Evolutionary conservation across 2,113 vertebrate species (phyloP), one percentile per base, ranked within the genome.

Genomic region (Cryptomyrus ogoouensis): DNA sequence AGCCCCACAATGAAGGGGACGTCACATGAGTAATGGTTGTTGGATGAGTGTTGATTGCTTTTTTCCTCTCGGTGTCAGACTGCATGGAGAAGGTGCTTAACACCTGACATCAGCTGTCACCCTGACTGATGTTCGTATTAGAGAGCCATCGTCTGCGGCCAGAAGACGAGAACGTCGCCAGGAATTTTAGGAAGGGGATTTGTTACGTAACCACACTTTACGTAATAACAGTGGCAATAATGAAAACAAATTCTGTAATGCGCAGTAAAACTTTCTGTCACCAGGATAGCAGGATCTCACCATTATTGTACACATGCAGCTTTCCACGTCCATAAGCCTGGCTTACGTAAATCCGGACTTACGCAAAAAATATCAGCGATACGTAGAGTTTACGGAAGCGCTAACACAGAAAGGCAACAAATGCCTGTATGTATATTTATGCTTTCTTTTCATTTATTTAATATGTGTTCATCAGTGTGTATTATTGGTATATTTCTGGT

Each of bases 121-220:
- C 58, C 42, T 62, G 53, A 88, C 39, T 88, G 87, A 88, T 88
- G 53, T 44, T 8, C 87, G 42, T 42, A 88, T 88, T 88, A 88
- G 4, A 21, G 53, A 88, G 39, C 35, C 24, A 44, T 62, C 3
- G 17, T 44, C 52, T 62, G 35, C 50, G 53, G 31, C 7, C 58
- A 35, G 9, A 88, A 62, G 52, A 44, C 12, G 35, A 88, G n/a
- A 39, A 77, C 5, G 15, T 39, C 31, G n/a, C 1, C 70, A 5
- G 31, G 12, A 17, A 77, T 39, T 77, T 77, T 77, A 31, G 70
- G 31, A 77, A 77, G 70, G 31, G 70, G 12, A 31, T 77, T 77
- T 74, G 12, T 35, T 35, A 13, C 13, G 31, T 35, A 74, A 35
- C 66, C n/a, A 70, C n/a, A 27, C 27, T 74, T 74, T 74, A 8